These are phyloP conservation scores for Crotalus horridus DNA, from an alignment of 2,113 vertebrate genomes.

Conservation along the genomic window DNA sequence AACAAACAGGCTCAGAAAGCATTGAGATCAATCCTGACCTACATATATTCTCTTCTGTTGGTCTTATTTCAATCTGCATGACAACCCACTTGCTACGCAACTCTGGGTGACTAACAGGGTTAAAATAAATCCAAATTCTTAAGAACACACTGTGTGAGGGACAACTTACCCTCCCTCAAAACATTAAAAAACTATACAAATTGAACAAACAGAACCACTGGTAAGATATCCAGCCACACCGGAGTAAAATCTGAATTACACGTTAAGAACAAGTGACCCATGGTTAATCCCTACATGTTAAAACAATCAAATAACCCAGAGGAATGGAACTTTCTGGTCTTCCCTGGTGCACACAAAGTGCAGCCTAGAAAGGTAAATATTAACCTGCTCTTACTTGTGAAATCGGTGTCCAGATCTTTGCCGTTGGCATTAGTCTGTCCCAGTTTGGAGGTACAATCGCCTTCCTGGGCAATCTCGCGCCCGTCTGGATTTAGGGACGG, in stretches of 20 bases:
- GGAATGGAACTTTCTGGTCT: background rate
- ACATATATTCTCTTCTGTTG: background rate
- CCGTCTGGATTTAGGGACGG: constrained; percentile 95
- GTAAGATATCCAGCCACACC: background rate
- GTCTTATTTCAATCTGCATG: background rate
- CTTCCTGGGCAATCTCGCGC: constrained; percentile 83
- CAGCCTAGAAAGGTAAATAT: background rate
- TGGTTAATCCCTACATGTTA: background rate
- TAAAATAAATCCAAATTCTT: background rate
- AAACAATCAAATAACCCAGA: background rate
- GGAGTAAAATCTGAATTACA: background rate
- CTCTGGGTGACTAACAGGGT: background rate
- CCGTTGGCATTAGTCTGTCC: constrained; percentile 79
- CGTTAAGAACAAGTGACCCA: background rate
- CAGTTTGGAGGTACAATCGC: constrained; percentile 78
- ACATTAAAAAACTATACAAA: background rate
- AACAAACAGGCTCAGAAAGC: background rate
- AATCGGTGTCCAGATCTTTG: constrained; percentile 91
- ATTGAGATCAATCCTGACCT: background rate
- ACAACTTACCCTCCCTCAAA: background rate
- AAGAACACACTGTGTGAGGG: background rate
- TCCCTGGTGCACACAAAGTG: background rate
- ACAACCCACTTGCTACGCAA: background rate
- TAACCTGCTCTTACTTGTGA: constrained; percentile 76
- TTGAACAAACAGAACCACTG: background rate